Conservation (phyloP, 2,113 vertebrate species). For the Apistogramma diplotaenia region DNA sequence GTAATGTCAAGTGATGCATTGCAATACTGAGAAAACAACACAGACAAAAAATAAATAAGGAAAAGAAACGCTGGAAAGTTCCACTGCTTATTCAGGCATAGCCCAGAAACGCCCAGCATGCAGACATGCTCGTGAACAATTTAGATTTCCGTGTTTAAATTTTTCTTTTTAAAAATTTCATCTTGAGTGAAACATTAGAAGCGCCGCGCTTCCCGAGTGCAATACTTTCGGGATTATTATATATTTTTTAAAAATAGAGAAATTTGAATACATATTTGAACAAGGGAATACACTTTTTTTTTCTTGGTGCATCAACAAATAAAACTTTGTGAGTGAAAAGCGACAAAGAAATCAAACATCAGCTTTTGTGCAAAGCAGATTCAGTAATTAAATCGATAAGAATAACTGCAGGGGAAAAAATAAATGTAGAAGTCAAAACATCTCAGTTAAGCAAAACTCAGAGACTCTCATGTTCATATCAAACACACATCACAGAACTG, state of each 20-base stretch:
- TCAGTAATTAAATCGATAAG: neutral
- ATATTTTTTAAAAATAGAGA: neutral
- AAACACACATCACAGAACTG: neutral
- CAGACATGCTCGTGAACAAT: neutral
- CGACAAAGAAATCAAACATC: neutral
- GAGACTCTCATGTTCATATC: neutral
- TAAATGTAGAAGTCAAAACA: neutral
- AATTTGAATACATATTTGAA: neutral
- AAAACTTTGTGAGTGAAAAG: neutral
- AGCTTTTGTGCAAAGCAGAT: neutral
- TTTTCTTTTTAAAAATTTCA: neutral
- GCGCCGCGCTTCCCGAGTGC: neutral
- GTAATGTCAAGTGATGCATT: slow-evolving; percentile 87
- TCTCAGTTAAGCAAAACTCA: neutral
- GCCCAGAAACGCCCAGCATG: slow-evolving; percentile 10
- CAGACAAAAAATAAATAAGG: slow-evolving; percentile 81
- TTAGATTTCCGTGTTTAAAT: neutral
- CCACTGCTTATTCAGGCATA: slow-evolving; percentile 68
- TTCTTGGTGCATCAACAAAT: neutral
- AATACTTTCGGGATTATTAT: neutral
- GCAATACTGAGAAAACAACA: slow-evolving; percentile 84
- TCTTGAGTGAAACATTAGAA: neutral
- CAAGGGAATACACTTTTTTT: neutral
- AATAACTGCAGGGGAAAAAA: neutral
- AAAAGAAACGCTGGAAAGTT: slow-evolving; percentile 77